Base-by-base conservation (phyloP, 1,140 invertebrate genomes). In the Camponotus floridanus region DNA sequence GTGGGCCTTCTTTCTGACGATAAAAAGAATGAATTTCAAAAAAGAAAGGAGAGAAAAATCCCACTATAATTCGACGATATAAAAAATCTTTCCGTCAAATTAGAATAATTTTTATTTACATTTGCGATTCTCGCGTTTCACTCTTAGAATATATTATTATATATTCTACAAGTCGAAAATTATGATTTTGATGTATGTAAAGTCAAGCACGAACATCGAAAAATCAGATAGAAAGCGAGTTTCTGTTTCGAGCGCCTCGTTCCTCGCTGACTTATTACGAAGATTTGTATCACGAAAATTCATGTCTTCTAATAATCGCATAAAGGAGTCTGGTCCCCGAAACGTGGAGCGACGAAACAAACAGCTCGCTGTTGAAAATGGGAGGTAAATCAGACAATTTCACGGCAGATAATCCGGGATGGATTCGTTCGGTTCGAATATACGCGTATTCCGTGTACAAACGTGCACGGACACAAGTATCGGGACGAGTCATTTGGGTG, bases 321-420 rank as follows among this genome's bases (percentile, higher is more conserved):
- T 31, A 51, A 21, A 55, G 76, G 5, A 48, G n/a, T 65, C 62
- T 26, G 48, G 73, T 21, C n/a, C 64, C 21, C 33, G n/a, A 65
- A 64, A 51, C 15, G 51, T 36, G 57, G 68, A 67, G 80, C 73
- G 76, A 83, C 42, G 88, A 90, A 90, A 88, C 76, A 88, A 90
- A 90, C 87, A 83, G 85, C 70, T 51, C 71, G 85, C 88, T 89
- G 86, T 90, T 90, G 92, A 93, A 92, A 93, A 93, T 91, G 87
- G 90, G 88, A 91, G 88, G 87, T 88, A 93, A 94, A 94, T 93
- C 92, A 91, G 93, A 91, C 92, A 94, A 94, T 94, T 94, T 94
- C 92, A 94, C 92, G 92, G 89, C 86, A 88, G 88, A 94, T 93
- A 93, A 92, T 92, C 86, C 90, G 91, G 90, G 88, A 86, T 90